A percentile compares a stretch with the other conserved stretches of the same genome.
Evolutionary conservation across 2,888 invertebrate genomes (phyloP).

Genomic region (Eledona agricola): DNA sequence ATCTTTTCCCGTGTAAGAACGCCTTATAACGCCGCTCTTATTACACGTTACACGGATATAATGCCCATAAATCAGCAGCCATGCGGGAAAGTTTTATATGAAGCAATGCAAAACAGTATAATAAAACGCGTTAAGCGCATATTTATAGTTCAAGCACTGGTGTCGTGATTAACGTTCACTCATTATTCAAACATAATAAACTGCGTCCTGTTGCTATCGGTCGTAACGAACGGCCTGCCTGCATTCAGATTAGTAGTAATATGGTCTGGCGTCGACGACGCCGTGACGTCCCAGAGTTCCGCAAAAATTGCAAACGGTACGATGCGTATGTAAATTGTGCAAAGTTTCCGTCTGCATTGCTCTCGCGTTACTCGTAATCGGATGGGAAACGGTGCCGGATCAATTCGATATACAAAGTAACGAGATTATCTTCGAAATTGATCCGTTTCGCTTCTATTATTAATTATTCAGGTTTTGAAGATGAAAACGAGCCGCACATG

Average conservation of each 20-base stretch:
- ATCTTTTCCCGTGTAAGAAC: slow-evolving; percentile 55
- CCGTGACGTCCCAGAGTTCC: slow-evolving; percentile 12
- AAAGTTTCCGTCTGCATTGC: slow-evolving; percentile 29
- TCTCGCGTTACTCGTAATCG: slow-evolving; percentile 34
- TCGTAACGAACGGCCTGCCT: slow-evolving; percentile 50
- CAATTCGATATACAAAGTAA: slow-evolving; percentile 27
- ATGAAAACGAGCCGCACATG: no score
- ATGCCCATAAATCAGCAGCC: slow-evolving; percentile 58
- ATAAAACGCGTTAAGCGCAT: slow-evolving; percentile 61
- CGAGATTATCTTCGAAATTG: slow-evolving; percentile 33
- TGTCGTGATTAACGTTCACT: slow-evolving; percentile 60
- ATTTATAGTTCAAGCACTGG: slow-evolving; percentile 60
- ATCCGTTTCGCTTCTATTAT: slow-evolving; percentile 28
- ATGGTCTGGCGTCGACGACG: slow-evolving; percentile 14
- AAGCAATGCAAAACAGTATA: slow-evolving; percentile 60
- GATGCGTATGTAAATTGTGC: slow-evolving; percentile 5
- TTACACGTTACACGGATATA: slow-evolving; percentile 59
- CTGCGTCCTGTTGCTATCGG: slow-evolving; percentile 55
- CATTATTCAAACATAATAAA: slow-evolving; percentile 59
- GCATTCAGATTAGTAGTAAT: slow-evolving; percentile 44
- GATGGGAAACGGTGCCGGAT: slow-evolving; percentile 32
- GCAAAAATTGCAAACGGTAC: slow-evolving; percentile 7
- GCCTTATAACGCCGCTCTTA: slow-evolving; percentile 57
- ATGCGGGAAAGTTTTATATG: slow-evolving; percentile 60
- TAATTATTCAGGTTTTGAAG: slow-evolving; percentile 16